Evolutionary conservation across 2,113 vertebrate genomes (phyloP).

Genomic region (Cochlearius cochlearius): DNA sequence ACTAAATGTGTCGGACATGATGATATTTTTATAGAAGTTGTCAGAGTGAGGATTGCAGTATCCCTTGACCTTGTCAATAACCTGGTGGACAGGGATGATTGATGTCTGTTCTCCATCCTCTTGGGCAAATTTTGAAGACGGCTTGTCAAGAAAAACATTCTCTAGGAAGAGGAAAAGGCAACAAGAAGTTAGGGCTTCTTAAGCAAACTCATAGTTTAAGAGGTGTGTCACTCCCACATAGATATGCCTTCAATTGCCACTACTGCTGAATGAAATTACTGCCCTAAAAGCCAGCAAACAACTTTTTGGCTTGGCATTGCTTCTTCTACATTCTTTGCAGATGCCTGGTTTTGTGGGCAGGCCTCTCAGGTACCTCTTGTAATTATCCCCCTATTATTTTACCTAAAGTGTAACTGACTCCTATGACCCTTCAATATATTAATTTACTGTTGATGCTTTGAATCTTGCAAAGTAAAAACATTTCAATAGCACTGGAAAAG

Average conservation of each 20-base stretch:
- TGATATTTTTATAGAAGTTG: constrained; percentile 97
- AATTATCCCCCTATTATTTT: not conserved
- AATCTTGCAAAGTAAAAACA: not conserved
- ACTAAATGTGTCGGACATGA: constrained; percentile 90
- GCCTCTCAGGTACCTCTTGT: not conserved
- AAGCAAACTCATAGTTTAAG: not conserved
- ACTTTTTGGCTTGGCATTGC: not conserved
- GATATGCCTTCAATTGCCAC: not conserved
- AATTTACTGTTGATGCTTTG: not conserved
- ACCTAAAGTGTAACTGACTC: not conserved
- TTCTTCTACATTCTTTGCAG: not conserved
- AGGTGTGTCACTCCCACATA: not conserved
- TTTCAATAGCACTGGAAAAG: not conserved
- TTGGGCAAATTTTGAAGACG: constrained; percentile 79
- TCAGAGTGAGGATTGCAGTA: constrained; percentile 90
- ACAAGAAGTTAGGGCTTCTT: constrained; percentile 27
- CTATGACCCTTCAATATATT: not conserved
- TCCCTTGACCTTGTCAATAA: constrained; percentile 92
- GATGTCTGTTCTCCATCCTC: constrained; percentile 84
- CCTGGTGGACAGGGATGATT: constrained; percentile 91
- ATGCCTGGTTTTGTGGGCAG: not conserved
- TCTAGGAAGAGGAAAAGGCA: constrained; percentile 76
- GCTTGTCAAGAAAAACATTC: constrained; percentile 78
- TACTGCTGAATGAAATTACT: not conserved
- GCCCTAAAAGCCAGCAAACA: not conserved